Percentiles rank a stretch among this genome's conserved stretches.
Conservation (phyloP, 2,888 invertebrate species). For the Campaea margaritaria region DNA sequence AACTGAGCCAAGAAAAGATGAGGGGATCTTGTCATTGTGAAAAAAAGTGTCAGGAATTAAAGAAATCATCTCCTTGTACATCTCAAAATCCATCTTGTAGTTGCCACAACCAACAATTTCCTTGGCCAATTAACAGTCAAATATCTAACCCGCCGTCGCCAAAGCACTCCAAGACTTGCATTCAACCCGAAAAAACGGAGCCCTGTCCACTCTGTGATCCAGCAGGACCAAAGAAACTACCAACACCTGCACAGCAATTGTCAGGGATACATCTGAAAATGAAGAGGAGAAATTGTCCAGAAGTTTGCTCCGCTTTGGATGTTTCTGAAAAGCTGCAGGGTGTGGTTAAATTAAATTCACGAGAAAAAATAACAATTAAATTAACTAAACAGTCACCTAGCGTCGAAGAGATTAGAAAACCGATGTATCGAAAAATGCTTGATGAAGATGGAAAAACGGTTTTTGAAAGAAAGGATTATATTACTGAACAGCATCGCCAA, state of each 20-base stretch:
- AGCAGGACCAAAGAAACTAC: not conserved
- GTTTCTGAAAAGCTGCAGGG: conserved; percentile 26
- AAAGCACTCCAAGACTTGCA: not conserved
- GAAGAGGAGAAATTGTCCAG: conserved; percentile 42
- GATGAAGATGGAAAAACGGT: conserved; percentile 66
- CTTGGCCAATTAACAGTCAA: not conserved
- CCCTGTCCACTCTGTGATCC: not conserved
- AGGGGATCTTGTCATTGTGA: no score
- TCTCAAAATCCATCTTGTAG: not conserved
- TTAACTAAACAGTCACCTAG: conserved; percentile 55
- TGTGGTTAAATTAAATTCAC: conserved; percentile 50
- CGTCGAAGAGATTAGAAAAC: conserved; percentile 61
- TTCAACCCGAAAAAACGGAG: no score
- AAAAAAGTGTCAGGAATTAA: no score
- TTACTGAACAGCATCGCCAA: conserved; percentile 31
- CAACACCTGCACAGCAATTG: conserved; percentile 31
- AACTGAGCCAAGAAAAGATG: no score
- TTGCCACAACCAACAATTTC: not conserved
- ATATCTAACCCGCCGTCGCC: not conserved
- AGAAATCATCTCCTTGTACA: no score
- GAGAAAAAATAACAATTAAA: conserved; percentile 57
- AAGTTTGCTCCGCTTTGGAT: conserved; percentile 45
- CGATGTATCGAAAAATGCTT: conserved; percentile 59
- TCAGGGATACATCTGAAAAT: conserved; percentile 57
- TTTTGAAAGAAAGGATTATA: conserved; percentile 65